Conservation (phyloP, 2,888 invertebrate species). For the Adineta ricciae region DNA sequence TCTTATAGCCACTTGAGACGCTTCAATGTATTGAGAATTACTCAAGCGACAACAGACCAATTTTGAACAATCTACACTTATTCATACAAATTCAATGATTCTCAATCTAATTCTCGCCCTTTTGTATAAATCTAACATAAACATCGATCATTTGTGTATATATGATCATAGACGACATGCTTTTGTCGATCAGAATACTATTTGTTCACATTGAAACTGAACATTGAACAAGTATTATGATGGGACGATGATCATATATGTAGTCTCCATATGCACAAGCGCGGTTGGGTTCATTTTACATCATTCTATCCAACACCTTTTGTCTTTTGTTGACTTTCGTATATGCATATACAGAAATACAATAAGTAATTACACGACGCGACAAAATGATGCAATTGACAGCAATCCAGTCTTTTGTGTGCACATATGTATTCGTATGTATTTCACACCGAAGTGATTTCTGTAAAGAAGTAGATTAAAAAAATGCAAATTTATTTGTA, state of each 20-base stretch:
- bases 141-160: background rate
- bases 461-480: background rate
- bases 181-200: background rate
- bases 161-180: background rate
- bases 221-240: background rate
- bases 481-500: background rate
- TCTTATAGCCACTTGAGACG: background rate
- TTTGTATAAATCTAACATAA: background rate
- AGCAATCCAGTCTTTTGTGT: background rate
- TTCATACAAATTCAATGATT: background rate
- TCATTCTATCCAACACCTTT: background rate
- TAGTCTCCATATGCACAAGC: background rate
- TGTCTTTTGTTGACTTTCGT: background rate
- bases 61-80: background rate
- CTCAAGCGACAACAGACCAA: background rate
- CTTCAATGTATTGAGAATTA: background rate
- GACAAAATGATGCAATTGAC: conserved; percentile 7
- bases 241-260: background rate
- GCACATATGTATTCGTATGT: background rate
- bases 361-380: background rate
- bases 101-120: background rate
- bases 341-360: background rate
- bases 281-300: background rate
- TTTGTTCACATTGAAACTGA: background rate
- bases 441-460: background rate